A percentile compares a stretch with the other conserved stretches of the same genome.
phyloP scores from a whole-genome alignment of 2,113 vertebrate species.

The Hipposideros armiger region DNA sequence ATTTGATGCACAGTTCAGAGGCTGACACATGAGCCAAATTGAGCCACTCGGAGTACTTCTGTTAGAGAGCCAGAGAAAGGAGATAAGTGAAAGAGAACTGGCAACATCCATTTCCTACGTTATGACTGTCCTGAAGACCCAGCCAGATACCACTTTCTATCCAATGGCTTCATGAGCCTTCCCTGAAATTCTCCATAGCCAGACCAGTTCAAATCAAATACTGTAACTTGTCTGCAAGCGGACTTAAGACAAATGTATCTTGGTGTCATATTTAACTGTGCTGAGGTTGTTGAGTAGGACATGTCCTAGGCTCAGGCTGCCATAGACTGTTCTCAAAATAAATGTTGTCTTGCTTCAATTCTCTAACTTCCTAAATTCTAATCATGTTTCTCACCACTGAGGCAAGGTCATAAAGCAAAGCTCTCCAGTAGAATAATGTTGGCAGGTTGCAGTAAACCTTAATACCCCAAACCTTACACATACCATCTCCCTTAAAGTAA shows the following conservation, averaged over 20 bases:
- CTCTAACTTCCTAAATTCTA: constrained; percentile 54
- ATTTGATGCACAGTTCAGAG: neutral
- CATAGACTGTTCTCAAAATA: constrained; percentile 33
- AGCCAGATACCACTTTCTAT: neutral
- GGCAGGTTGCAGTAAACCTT: neutral
- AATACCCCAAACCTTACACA: constrained; percentile 56
- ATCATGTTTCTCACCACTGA: constrained; percentile 9
- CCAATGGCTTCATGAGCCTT: neutral
- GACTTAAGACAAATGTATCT: neutral
- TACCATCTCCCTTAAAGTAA: constrained; percentile 70
- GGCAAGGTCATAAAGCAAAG: constrained; percentile 53
- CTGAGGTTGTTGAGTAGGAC: neutral
- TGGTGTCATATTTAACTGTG: neutral
- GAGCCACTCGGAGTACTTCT: neutral
- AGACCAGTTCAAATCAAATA: neutral
- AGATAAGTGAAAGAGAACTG: neutral
- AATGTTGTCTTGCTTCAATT: constrained; percentile 5
- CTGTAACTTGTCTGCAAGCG: neutral
- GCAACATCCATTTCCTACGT: neutral
- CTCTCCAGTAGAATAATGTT: constrained; percentile 1
- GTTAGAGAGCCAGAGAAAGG: neutral
- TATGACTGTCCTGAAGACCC: neutral
- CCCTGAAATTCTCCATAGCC: neutral
- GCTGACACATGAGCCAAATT: neutral
- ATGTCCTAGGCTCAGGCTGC: neutral